Evolutionary conservation across 2,113 vertebrate species (phyloP).

Genomic region (Lanius collurio): DNA sequence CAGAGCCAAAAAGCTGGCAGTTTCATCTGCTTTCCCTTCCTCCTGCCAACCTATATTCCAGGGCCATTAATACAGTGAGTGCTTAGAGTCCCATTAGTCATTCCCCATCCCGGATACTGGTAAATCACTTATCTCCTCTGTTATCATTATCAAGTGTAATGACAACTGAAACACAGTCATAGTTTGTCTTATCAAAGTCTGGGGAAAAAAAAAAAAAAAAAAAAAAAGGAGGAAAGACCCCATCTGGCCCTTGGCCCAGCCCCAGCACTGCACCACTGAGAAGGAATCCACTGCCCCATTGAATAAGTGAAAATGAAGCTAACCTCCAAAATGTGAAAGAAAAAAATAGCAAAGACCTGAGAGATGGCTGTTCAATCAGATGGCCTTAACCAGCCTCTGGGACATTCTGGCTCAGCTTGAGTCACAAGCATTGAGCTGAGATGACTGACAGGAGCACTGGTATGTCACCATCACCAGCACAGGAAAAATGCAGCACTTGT

Average conservation of each 20-base stretch:
- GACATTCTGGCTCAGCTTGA: neutral
- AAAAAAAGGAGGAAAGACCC: neutral
- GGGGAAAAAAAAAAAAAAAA: neutral
- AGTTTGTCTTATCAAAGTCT: neutral
- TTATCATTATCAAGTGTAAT: neutral
- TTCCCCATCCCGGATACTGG: neutral
- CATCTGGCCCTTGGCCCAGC: neutral
- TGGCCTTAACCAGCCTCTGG: neutral
- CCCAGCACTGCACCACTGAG: neutral
- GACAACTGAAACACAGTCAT: neutral
- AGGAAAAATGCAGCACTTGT: neutral
- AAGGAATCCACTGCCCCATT: neutral
- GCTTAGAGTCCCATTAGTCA: slow-evolving; percentile 17
- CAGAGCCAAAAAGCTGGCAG: slow-evolving; percentile 10
- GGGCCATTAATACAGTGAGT: neutral
- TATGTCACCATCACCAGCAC: neutral
- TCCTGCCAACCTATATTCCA: slow-evolving; percentile 24
- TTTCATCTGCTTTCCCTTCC: slow-evolving; percentile 33
- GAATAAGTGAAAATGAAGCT: neutral
- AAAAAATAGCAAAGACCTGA: neutral
- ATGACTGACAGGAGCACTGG: neutral
- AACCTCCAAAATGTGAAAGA: neutral
- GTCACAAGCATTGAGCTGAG: neutral
- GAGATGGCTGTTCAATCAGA: neutral
- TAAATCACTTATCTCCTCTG: neutral